phyloP scores from a whole-genome alignment of 2,113 vertebrate genomes.

The Scolopax mira region DNA sequence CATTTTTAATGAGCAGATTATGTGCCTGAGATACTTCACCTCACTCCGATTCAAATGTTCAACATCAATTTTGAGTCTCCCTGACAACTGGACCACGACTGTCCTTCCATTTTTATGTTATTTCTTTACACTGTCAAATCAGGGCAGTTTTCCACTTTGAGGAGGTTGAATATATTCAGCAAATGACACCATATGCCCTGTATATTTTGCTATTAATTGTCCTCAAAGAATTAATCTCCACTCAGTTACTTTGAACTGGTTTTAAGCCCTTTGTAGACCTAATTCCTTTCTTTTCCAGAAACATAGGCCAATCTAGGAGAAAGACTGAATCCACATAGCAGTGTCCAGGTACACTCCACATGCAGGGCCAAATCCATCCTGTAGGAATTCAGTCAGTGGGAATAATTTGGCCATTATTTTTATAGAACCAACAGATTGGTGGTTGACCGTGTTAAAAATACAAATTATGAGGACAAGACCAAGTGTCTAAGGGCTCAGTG shows the following conservation, averaged over 20 bases:
- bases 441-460: neutral
- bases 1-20: slow-evolving; percentile 36
- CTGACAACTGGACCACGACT: slow-evolving; percentile 31
- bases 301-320: neutral
- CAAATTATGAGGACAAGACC: neutral
- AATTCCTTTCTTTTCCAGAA: neutral
- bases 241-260: neutral
- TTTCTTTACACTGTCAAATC: neutral
- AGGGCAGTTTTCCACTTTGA: neutral
- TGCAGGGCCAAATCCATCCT: neutral
- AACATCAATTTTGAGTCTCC: neutral
- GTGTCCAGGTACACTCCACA: neutral
- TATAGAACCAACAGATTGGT: neutral
- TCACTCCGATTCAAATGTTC: neutral
- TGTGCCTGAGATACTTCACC: slow-evolving; percentile 2
- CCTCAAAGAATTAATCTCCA: neutral
- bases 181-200: neutral
- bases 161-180: neutral
- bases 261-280: neutral
- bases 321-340: neutral
- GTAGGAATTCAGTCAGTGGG: neutral
- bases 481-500: neutral
- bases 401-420: neutral
- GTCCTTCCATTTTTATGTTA: slow-evolving; percentile 8
- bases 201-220: slow-evolving; percentile 21